phyloP scores from a whole-genome alignment of 2,797 vertebrate species.

The Dicrostonyx torquatus region DNA sequence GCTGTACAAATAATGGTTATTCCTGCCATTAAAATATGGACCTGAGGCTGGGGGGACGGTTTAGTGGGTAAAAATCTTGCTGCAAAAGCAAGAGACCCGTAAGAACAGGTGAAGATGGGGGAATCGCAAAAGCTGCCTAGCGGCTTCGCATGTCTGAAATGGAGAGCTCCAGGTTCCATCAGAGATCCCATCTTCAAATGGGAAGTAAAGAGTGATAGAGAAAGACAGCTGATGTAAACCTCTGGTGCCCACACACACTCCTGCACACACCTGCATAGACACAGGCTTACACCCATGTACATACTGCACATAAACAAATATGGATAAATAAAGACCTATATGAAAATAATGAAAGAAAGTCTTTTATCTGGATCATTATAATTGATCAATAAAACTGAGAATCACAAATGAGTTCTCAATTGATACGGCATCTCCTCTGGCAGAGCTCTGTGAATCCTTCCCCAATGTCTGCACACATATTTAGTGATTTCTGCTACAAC shows the following conservation, averaged over 20 bases:
- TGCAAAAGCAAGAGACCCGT: background rate
- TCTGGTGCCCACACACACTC: background rate
- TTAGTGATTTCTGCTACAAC: background rate
- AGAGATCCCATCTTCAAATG: background rate
- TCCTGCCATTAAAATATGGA: background rate
- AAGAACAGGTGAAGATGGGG: background rate
- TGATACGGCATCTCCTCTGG: background rate
- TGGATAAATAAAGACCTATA: background rate
- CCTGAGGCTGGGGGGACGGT: background rate
- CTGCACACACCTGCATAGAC: background rate
- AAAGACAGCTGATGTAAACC: background rate
- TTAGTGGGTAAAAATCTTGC: background rate
- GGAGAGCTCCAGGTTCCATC: background rate
- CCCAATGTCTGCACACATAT: background rate
- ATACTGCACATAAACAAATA: too few species aligned
- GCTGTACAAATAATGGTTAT: background rate
- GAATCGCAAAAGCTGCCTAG: background rate
- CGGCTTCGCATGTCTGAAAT: background rate
- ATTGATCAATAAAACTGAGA: slow-evolving; percentile 40
- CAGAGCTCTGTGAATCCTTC: background rate
- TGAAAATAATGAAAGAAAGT: slow-evolving; percentile 3
- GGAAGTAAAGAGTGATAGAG: background rate
- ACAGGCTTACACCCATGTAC: too few species aligned
- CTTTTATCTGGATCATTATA: slow-evolving; percentile 39
- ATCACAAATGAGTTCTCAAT: slow-evolving; percentile 40